Evolutionary conservation across 2,797 vertebrate species (phyloP), one percentile per base, ranked within the genome.

Genomic region (Pristis pectinata): DNA sequence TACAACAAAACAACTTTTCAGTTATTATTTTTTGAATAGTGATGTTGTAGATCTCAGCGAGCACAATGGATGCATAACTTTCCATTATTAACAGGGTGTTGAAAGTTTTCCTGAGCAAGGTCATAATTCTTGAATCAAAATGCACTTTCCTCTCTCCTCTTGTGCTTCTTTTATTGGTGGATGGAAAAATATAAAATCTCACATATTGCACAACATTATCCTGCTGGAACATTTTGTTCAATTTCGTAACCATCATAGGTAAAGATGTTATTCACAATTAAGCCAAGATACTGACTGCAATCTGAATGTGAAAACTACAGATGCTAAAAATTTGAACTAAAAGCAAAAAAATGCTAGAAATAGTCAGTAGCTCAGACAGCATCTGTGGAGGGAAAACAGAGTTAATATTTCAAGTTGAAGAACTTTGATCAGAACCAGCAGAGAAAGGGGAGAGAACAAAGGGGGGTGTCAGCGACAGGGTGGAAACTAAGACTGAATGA

Each of bases 171-270:
- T 85, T 24, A 85, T 34, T 61, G 41, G 70, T 41, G 61, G 64
- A 92, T n/a, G 19, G 37, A 92, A 37, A 92, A 41, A 67, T 61
- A n/a, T 64, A 67, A 92, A 92, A 64, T 92, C 27, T 24, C 67
- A 92, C 67, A 41, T 30, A 41, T 92, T 92, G 22, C 56, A 91
- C n/a, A 91, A 64, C 91, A 91, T 91, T 91, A 91, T n/a, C 61
- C 61, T 92, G 19, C 17, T 41, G n/a, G 89, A 92, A 70, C 15
- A 92, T 92, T 92, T 70, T 41, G 89, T 92, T 24, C 61, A n/a
- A 92, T 70, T 67, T n/a, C 67, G 61, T 67, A 70, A 30, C 61
- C 89, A 91, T 67, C 27, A 27, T n/a, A 92, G 56, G 6, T 37
- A 24, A 34, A 22, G 34, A 70, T 24, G 27, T 9, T 27, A 0